Percentiles rank a stretch among this genome's conserved stretches.
Conservation (phyloP, 2,113 vertebrate genomes). For the Gobiocypris rarus region DNA sequence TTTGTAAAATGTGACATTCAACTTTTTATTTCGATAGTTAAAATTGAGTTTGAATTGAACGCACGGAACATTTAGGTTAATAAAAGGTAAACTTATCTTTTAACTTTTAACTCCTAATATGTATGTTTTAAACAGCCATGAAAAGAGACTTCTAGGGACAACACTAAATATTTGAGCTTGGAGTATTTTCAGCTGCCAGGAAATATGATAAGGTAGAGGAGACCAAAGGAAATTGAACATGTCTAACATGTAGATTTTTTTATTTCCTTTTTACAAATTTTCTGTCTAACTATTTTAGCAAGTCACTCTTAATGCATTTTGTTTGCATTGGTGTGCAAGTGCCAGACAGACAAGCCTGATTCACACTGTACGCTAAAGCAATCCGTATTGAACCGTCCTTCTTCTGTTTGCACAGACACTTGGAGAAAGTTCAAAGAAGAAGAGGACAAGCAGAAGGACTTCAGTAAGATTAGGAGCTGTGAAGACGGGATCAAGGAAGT, state of each 20-base stretch:
- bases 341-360: background rate
- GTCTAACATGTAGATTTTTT: conserved; percentile 12
- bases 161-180: conserved; percentile 1
- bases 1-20: background rate
- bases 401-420: conserved; percentile 62
- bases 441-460: conserved; percentile 66
- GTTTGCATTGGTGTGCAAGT: background rate
- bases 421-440: conserved; percentile 78
- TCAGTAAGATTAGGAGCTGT: conserved; percentile 68
- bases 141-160: background rate
- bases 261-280: conserved; percentile 36
- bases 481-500: conserved; percentile 75
- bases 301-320: background rate
- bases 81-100: background rate
- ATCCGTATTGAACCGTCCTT: background rate
- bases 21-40: background rate
- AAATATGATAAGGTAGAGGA: conserved; percentile 17
- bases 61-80: background rate
- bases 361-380: background rate
- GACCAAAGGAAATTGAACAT: conserved; percentile 46
- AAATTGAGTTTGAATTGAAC: background rate
- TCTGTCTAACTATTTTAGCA: background rate
- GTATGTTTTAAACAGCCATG: background rate
- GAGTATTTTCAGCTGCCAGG: conserved; percentile 28
- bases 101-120: no score